Conservation (phyloP, 2,888 invertebrate genomes). For the Conus canariensis region DNA sequence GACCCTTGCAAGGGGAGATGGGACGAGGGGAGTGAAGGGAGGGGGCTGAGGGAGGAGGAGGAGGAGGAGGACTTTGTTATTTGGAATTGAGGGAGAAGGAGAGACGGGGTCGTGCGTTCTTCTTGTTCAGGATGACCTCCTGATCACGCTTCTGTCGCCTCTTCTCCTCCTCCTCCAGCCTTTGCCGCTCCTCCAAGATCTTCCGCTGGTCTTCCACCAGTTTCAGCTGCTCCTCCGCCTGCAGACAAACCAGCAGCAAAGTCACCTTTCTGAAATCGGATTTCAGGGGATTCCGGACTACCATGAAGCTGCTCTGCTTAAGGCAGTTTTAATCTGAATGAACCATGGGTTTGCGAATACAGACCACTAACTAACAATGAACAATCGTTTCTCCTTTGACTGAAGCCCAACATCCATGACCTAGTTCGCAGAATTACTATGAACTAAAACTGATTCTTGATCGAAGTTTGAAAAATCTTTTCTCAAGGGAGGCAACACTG, state of each 20-base stretch:
- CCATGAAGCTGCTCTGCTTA: too few relatives aligned
- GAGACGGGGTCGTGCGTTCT: constrained; percentile 93
- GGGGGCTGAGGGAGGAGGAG: not conserved
- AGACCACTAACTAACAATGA: too few relatives aligned
- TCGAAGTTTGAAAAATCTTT: too few relatives aligned
- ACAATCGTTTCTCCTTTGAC: too few relatives aligned
- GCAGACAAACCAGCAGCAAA: constrained; percentile 55
- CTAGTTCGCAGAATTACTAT: too few relatives aligned
- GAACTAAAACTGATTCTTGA: too few relatives aligned
- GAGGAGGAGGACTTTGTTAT: constrained; percentile 27
- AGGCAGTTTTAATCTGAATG: too few relatives aligned
- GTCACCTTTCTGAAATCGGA: not conserved
- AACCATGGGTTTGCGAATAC: too few relatives aligned
- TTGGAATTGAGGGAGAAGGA: constrained; percentile 84
- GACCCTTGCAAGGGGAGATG: not conserved
- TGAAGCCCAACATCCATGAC: too few relatives aligned
- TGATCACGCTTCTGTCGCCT: constrained; percentile 95
- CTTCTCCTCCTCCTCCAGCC: constrained; percentile 94
- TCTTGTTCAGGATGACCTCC: constrained; percentile 97
- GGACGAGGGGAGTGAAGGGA: not conserved
- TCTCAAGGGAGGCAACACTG: too few relatives aligned
- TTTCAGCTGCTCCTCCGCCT: constrained; percentile 97
- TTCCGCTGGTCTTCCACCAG: constrained; percentile 97
- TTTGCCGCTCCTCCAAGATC: constrained; percentile 95
- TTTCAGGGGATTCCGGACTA: too few relatives aligned